Base-by-base conservation (phyloP, 1,140 invertebrate genomes). In the Drosophila truncata region DNA sequence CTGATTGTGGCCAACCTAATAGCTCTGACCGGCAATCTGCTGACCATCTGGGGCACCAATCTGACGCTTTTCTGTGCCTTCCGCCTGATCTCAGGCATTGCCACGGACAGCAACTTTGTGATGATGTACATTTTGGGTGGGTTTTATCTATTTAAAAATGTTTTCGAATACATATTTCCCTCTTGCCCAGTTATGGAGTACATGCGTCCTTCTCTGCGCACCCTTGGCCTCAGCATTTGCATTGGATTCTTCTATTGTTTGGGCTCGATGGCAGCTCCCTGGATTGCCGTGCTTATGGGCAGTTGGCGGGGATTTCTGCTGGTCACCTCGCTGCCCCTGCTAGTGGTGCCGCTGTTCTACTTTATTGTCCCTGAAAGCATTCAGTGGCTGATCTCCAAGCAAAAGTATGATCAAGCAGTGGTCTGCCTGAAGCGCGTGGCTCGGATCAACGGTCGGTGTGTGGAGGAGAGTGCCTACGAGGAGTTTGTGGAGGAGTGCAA, bases 111-210 rank as follows among this genome's bases (percentile, higher is more conserved):
- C 31, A 94, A 94, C 78, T 95, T 95, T 69, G 93, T 95, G 27
- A 94, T 95, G 93, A 95, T 95, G 94, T 95, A 95, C 58, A 95
- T 95, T 62, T 93, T 95, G 73, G 94, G 94, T 95, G 73, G 92
- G 87, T 66, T 27, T 6, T 2, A 1, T 23, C 2, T 18, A 3
- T 3, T 18, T 1, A 10, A 25, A 18, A 2, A 10, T 25, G 7
- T 18, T 3, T 2, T 7, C 5, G 4, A 4, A 11, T 20, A 11
- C 42, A n/a, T 55, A 23, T 5, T 2, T 4, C 1, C 11, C 3
- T 14, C 35, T 33, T 91, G 9, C 93, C 0, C 9, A 85, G 94
- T 95, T 7, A 93, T 95, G 93, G 95, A 95, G 82, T 95, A 95
- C 71, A 92, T 95, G 29, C 93, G 93, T 18, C 94, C 95, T 4